Conservation (phyloP, 1,140 invertebrate species). For the Meteorus sp. region DNA sequence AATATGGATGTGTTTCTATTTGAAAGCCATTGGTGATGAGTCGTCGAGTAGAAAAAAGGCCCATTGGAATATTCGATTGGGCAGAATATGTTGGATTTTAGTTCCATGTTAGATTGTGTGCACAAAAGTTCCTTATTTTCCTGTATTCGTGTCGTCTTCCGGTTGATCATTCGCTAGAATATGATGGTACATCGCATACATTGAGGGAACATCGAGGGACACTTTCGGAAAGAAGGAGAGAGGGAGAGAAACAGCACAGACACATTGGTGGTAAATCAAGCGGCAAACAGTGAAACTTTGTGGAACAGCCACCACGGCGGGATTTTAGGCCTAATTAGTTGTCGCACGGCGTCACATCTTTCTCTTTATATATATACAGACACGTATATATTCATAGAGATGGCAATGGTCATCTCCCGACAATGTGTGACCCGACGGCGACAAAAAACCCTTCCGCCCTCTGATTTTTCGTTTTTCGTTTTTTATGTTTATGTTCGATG, state of each 20-base stretch:
- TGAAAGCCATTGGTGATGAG: too few relatives aligned
- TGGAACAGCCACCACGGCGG: conserved; percentile 43
- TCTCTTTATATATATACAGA: conserved; percentile 21
- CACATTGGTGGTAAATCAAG: neutral
- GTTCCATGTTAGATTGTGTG: too few relatives aligned
- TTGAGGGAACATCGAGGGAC: too few relatives aligned
- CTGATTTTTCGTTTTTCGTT: conserved; percentile 12
- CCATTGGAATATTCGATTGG: too few relatives aligned
- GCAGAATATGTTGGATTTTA: too few relatives aligned
- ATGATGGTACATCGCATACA: neutral
- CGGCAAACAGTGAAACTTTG: too few relatives aligned
- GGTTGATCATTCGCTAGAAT: neutral
- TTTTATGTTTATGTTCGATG: conserved; percentile 2
- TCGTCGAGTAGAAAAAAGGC: too few relatives aligned
- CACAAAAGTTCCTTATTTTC: too few relatives aligned
- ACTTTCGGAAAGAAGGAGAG: neutral
- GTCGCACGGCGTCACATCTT: conserved; percentile 52
- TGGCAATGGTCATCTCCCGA: conserved; percentile 37
- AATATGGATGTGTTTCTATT: too few relatives aligned
- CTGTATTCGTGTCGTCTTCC: too few relatives aligned
- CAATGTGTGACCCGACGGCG: conserved; percentile 35
- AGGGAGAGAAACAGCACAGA: too few relatives aligned
- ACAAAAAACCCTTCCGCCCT: conserved; percentile 30
- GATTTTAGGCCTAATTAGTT: conserved; percentile 60
- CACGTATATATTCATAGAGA: neutral